These are phyloP conservation scores for Karalla daura DNA, from an alignment of 2,797 vertebrate species.

Conservation along the genomic window DNA sequence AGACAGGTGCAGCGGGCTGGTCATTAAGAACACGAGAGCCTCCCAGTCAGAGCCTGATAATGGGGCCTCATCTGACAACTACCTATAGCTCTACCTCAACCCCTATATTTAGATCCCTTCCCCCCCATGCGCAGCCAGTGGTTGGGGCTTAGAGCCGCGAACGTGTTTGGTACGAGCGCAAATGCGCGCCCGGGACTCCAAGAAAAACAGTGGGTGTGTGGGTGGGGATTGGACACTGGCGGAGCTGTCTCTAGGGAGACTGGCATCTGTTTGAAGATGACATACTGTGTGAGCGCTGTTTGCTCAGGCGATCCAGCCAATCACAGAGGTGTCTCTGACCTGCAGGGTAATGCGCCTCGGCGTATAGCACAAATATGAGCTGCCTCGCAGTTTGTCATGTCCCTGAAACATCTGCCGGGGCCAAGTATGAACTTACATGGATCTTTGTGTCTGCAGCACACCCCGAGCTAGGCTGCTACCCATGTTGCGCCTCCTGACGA, in stretches of 20 bases:
- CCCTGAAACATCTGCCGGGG: constrained; percentile 34
- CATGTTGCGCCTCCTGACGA: constrained; percentile 12
- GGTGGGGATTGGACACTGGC: constrained; percentile 44
- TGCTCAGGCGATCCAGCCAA: constrained; percentile 46
- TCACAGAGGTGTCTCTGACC: constrained; percentile 53
- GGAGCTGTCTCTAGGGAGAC: constrained; percentile 64
- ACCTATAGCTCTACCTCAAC: constrained; percentile 62
- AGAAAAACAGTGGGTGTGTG: constrained; percentile 41
- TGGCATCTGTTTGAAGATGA: constrained; percentile 60
- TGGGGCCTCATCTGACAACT: constrained; percentile 76
- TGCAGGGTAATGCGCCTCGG: constrained; percentile 28
- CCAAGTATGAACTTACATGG: constrained; percentile 17
- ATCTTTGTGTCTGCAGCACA: constrained; percentile 20
- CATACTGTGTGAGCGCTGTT: constrained; percentile 31
- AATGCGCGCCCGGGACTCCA: constrained; percentile 41
- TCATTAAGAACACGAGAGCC: constrained; percentile 81
- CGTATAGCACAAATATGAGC: constrained; percentile 40
- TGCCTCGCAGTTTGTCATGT: constrained; percentile 35
- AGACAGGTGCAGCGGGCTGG: constrained; percentile 83
- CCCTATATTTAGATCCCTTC: constrained; percentile 74
- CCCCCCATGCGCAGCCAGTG: constrained; percentile 37
- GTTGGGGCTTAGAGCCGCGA: constrained; percentile 32
- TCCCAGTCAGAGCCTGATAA: constrained; percentile 72
- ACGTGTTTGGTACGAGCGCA: constrained; percentile 31
- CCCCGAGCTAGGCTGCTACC: not conserved